Evolutionary conservation across 2,797 vertebrate species (phyloP).

Genomic region (Merluccius polli): DNA sequence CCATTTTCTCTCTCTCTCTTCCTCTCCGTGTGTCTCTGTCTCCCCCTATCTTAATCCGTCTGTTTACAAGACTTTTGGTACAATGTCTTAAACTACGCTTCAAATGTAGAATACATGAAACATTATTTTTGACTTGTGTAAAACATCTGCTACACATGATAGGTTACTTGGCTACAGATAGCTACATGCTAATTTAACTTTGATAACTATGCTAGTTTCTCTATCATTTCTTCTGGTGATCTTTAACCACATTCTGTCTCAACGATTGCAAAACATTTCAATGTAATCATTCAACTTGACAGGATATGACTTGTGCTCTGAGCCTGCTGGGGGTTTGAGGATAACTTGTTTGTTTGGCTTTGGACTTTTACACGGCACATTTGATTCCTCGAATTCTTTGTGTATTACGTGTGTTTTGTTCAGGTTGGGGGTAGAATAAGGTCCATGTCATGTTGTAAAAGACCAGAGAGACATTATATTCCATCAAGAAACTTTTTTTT

Average conservation of each 20-base stretch:
- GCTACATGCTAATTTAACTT: neutral
- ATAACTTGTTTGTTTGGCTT: neutral
- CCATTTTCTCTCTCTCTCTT: neutral
- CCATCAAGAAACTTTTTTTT: too few relatives aligned
- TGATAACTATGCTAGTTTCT: too few relatives aligned
- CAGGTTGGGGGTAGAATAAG: neutral
- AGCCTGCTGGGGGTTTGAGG: neutral
- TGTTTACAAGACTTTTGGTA: neutral
- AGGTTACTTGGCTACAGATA: neutral
- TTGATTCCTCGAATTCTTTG: conserved; percentile 1
- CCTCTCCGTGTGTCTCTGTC: too few relatives aligned
- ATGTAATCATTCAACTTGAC: neutral
- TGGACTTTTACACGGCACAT: neutral
- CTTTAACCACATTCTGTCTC: neutral
- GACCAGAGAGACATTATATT: too few relatives aligned
- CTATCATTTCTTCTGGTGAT: neutral
- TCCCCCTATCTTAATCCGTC: neutral
- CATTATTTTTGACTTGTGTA: neutral
- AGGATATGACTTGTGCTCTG: neutral
- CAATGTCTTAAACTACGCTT: neutral
- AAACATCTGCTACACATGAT: neutral
- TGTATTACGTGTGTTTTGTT: neutral
- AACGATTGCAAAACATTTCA: neutral
- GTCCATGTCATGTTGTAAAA: neutral
- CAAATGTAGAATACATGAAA: neutral